Evolutionary conservation across 2,888 invertebrate genomes (phyloP).

Genomic region (Boloria euphrosyne): DNA sequence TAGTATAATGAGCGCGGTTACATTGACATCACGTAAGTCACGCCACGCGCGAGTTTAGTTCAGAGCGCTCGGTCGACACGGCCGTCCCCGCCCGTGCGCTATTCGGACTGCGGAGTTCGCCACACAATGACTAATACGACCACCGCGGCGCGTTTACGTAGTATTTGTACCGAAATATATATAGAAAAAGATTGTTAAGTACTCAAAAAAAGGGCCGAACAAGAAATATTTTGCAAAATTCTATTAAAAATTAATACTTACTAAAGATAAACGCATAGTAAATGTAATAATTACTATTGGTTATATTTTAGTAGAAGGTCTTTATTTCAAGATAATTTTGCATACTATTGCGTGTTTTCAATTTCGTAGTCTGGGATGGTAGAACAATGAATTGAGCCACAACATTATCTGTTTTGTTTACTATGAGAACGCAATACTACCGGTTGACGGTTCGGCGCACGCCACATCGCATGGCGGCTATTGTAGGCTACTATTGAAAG

Average conservation of each 20-base stretch:
- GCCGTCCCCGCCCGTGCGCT: conserved; percentile 65
- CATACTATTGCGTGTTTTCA: conserved; percentile 20
- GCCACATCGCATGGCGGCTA: conserved; percentile 55
- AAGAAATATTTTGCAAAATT: too few relatives aligned
- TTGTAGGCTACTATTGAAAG: conserved; percentile 63
- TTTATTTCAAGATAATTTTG: neutral
- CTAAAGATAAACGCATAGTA: too few relatives aligned
- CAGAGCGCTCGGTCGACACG: conserved; percentile 55
- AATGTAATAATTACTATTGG: conserved; percentile 1
- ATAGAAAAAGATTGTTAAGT: neutral
- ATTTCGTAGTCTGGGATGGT: conserved; percentile 7
- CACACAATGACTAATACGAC: conserved; percentile 36
- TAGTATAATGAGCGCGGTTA: conserved; percentile 77
- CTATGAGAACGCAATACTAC: conserved; percentile 52
- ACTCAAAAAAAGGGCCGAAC: too few relatives aligned
- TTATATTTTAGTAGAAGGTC: neutral
- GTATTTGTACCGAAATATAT: neutral
- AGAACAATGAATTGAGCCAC: conserved; percentile 53
- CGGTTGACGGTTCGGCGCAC: conserved; percentile 39
- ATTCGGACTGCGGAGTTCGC: conserved; percentile 56
- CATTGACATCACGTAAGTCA: conserved; percentile 59
- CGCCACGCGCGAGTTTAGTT: conserved; percentile 60
- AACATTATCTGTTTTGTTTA: conserved; percentile 62
- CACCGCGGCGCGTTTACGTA: conserved; percentile 36
- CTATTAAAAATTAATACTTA: too few relatives aligned